Conservation (phyloP, 2,113 vertebrate species). For the Balaeniceps rex region DNA sequence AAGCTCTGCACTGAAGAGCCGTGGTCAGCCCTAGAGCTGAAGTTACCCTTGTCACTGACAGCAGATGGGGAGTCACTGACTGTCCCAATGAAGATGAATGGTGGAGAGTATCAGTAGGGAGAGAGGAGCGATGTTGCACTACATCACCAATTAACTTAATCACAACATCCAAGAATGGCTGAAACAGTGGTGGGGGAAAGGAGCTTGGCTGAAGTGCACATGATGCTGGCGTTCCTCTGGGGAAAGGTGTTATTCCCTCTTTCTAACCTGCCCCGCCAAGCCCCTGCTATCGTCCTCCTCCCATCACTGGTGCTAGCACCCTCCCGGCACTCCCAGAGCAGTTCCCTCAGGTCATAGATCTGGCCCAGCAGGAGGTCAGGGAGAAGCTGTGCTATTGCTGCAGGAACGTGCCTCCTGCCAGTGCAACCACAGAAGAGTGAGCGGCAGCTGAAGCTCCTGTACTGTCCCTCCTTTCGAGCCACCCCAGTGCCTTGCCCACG, state of each 20-base stretch:
- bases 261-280: neutral
- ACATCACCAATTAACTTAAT: neutral
- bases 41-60: neutral
- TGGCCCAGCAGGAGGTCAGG: too few species aligned
- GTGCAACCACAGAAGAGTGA: neutral
- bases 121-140: neutral
- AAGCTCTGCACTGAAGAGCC: neutral
- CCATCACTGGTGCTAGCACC: neutral
- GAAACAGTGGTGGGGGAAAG: neutral
- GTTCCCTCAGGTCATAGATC: neutral
- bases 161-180: neutral
- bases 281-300: neutral
- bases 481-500: rapidly evolving
- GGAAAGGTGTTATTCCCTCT: neutral
- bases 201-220: neutral
- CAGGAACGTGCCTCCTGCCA: neutral
- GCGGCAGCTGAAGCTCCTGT: neutral
- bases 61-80: neutral
- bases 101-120: neutral
- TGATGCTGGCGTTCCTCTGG: neutral
- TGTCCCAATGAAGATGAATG: neutral
- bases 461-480: neutral
- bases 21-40: neutral
- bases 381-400: neutral
- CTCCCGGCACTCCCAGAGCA: neutral